These are phyloP conservation scores for Drosophila tristis DNA, from an alignment of 1,140 invertebrate species.

Conservation along the genomic window DNA sequence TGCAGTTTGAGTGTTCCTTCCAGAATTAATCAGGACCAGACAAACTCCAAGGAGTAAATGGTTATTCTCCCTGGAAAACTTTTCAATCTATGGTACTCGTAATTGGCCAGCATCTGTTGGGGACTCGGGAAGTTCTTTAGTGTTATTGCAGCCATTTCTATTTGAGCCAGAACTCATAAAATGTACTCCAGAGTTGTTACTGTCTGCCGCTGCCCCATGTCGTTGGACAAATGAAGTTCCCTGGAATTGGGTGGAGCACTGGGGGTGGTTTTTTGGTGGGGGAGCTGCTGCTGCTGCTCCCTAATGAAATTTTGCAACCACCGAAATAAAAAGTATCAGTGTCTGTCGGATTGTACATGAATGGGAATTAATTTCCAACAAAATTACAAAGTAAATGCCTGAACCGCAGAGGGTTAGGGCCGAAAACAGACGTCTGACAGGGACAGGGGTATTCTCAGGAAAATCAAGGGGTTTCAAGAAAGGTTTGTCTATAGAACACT, in stretches of 20 bases:
- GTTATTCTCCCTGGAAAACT: slow-evolving; percentile 47
- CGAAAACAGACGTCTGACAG: slow-evolving; percentile 18
- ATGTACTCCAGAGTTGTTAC: slow-evolving; percentile 69
- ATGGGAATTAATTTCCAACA: slow-evolving; percentile 71
- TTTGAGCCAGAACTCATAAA: slow-evolving; percentile 77
- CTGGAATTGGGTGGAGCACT: slow-evolving; percentile 4
- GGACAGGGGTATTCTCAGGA: slow-evolving; percentile 10
- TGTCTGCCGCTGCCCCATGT: slow-evolving; percentile 1
- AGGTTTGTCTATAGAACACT: slow-evolving; percentile 24
- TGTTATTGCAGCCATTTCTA: slow-evolving; percentile 76
- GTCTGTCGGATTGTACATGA: slow-evolving; percentile 59
- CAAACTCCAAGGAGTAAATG: slow-evolving; percentile 47
- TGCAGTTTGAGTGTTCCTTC: slow-evolving; percentile 46
- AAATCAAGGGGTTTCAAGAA: slow-evolving; percentile 5
- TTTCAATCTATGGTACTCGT: slow-evolving; percentile 56
- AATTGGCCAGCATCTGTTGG: slow-evolving; percentile 61
- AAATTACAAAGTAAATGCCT: slow-evolving; percentile 64
- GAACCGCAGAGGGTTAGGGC: slow-evolving; percentile 58
- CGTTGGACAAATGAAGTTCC: slow-evolving; percentile 43
- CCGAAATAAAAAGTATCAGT: slow-evolving; percentile 62
- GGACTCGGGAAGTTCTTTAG: slow-evolving; percentile 59
- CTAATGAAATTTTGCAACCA: slow-evolving; percentile 75
- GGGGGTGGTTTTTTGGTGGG: slow-evolving; percentile 4
- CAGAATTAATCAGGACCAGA: slow-evolving; percentile 44
- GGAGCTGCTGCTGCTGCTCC: slow-evolving; percentile 4